phyloP scores from a whole-genome alignment of 2,113 vertebrate genomes.

The Melospiza georgiana region DNA sequence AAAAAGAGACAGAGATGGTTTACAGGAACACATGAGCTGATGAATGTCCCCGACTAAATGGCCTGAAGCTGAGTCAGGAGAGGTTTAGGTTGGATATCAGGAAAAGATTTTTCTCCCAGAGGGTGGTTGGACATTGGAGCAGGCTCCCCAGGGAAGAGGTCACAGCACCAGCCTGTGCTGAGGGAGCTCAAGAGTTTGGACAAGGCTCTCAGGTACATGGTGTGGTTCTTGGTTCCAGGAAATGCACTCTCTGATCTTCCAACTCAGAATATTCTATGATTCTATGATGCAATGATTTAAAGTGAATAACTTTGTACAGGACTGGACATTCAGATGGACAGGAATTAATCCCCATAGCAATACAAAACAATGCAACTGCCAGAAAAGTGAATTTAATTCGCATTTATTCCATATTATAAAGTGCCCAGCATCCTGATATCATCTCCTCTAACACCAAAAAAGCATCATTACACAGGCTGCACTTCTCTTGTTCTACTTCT shows the following conservation, averaged over 20 bases:
- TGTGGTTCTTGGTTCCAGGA: not conserved
- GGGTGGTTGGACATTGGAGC: not conserved
- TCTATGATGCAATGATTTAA: not conserved
- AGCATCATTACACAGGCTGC: not conserved
- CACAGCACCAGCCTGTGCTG: not conserved
- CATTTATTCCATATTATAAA: not conserved
- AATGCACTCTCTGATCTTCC: not conserved
- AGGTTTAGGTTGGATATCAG: not conserved
- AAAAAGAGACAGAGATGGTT: not conserved
- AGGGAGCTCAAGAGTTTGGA: not conserved
- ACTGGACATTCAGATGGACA: not conserved
- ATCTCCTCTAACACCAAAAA: not conserved
- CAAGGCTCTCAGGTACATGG: not conserved
- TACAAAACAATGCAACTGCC: not conserved
- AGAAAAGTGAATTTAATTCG: slow-evolving; percentile 26
- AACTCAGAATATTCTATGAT: not conserved
- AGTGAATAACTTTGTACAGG: not conserved
- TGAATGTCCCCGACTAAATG: not conserved
- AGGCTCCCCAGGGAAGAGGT: not conserved
- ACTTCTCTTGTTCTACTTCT: not conserved
- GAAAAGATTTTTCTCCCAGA: not conserved
- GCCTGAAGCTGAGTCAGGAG: not conserved
- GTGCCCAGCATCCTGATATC: not conserved
- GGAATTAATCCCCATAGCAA: slow-evolving; percentile 15
- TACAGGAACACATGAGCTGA: not conserved